Evolutionary conservation across 2,113 vertebrate species (phyloP).

Genomic region (Accipiter cooperii): DNA sequence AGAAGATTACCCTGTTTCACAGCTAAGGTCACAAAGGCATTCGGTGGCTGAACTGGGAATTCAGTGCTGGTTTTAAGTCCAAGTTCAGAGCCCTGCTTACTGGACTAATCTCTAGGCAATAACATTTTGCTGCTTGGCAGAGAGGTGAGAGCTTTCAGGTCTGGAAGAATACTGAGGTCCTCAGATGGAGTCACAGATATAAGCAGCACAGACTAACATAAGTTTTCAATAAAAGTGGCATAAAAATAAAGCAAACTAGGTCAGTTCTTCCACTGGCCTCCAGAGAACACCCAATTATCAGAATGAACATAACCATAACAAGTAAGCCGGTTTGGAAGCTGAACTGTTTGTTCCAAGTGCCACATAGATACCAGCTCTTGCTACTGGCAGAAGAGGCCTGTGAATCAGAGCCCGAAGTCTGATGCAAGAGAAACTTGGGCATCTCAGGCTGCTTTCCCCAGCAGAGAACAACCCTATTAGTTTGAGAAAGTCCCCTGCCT

Average conservation of each 20-base stretch:
- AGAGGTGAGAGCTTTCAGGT: neutral
- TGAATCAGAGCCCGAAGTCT: slow-evolving; percentile 11
- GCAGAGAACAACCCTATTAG: slow-evolving; percentile 48
- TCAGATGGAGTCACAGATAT: neutral
- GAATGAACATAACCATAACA: neutral
- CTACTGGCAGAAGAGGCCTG: neutral
- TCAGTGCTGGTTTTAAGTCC: neutral
- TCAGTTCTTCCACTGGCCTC: neutral
- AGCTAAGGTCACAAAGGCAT: neutral
- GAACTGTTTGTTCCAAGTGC: neutral
- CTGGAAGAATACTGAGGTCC: neutral
- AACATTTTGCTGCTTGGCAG: neutral
- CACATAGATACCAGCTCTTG: neutral
- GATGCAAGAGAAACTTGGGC: slow-evolving; percentile 30
- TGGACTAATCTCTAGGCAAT: neutral
- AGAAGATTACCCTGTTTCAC: neutral
- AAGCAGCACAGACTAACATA: neutral
- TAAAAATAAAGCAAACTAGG: neutral
- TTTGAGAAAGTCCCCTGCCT: slow-evolving; percentile 59
- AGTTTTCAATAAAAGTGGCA: neutral
- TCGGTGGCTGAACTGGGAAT: neutral
- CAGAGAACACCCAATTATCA: neutral
- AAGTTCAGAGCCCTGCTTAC: neutral
- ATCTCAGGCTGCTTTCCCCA: slow-evolving; percentile 15
- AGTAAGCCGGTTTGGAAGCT: neutral